phyloP scores from a whole-genome alignment of 2,888 invertebrate genomes.

The Nephrotoma appendiculata region DNA sequence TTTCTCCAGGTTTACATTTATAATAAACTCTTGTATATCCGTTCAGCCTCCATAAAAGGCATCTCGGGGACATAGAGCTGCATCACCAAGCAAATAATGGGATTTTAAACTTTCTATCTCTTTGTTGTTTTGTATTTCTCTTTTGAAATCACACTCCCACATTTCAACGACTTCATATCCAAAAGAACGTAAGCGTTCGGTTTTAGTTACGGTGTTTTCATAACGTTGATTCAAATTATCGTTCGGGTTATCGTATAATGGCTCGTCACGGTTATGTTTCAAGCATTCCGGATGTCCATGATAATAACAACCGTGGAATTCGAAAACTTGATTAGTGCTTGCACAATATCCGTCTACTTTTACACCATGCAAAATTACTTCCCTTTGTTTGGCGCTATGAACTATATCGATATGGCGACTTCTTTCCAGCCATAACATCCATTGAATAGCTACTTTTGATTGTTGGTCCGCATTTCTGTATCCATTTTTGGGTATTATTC shows the following conservation, averaged over 20 bases:
- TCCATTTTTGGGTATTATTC: conserved; percentile 17
- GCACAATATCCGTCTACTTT: neutral
- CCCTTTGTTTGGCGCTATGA: neutral
- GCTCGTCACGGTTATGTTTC: neutral
- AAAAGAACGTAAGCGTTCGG: neutral
- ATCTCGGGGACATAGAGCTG: neutral
- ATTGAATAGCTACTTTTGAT: conserved; percentile 9
- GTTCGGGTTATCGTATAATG: neutral
- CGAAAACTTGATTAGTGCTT: too few species aligned
- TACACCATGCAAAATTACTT: neutral
- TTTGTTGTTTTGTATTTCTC: neutral
- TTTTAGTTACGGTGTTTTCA: conserved; percentile 10
- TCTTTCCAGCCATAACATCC: neutral
- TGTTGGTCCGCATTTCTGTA: conserved; percentile 18
- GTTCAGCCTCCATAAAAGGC: neutral
- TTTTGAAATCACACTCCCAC: neutral
- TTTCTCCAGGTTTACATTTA: conserved; percentile 13
- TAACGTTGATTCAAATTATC: neutral
- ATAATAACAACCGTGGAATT: too few species aligned
- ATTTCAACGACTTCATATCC: neutral
- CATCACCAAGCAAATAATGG: neutral
- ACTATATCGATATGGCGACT: neutral
- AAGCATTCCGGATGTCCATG: too few species aligned
- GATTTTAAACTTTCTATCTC: too few species aligned
- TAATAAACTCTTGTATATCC: conserved; percentile 9